Base-by-base conservation (phyloP, 2,888 invertebrate genomes). In the Prosopocoilus inquinatus region DNA sequence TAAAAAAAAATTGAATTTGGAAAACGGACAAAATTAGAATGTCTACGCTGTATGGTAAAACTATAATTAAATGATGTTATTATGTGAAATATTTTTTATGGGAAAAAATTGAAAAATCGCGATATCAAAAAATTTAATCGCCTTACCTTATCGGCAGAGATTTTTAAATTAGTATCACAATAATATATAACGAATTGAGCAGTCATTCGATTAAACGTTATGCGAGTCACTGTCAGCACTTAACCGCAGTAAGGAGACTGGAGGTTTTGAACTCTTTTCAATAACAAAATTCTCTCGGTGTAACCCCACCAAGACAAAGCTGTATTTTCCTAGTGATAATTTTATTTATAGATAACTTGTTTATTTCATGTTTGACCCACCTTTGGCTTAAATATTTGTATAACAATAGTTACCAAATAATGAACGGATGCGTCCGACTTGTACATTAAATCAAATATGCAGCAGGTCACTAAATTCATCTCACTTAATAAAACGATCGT, bases 281-380 rank as follows among this genome's bases (percentile, higher is more conserved):
- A 53, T 47, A 53, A 53, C 53, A 53, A 53, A 53, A 53, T 48
- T 43, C 35, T 53, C 15, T 35, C 13, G 28, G 35, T 35, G 53
- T 32, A 43, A 39, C 53, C 53, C 53, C 48, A 53, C 53, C 53
- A 53, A 48, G 36, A 35, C 53, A 43, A 53, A 41, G 53, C 47
- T 53, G 43, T 47, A 48, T 53, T 53, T 53, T 47, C 53, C 38
- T 48, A 48, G 34, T 36, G 41, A 53, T 53, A 53, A 53, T 48
- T 47, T 48, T 53, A 47, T 53, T 53, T 53, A 53, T 53, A 53
- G 53, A 53, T 53, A 48, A 44, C 43, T 48, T 53, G 53, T 53
- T 53, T 53, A 53, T 48, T 53, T 47, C 53, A 33, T 47, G 47
- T 53, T 53, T 53, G 53, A 53, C 53, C 53, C 53, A 53, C 47